Percentiles rank a stretch among this genome's conserved stretches.
Evolutionary conservation across 2,797 vertebrate species (phyloP).

Genomic region (Halcyon chelicuti): DNA sequence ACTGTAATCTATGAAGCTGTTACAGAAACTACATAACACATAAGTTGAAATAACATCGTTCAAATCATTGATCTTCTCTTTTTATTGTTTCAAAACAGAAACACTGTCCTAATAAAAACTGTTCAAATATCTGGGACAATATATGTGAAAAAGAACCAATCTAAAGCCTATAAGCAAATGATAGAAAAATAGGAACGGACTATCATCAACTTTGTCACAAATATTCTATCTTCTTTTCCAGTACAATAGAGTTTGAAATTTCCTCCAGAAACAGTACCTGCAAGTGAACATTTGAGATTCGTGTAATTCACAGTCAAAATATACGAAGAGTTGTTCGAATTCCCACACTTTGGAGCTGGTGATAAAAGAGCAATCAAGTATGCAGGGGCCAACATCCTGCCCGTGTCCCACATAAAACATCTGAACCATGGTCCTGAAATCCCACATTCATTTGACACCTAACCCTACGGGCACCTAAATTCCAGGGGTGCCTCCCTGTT

Average conservation of each 20-base stretch:
- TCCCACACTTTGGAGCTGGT: not conserved
- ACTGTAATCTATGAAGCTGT: not conserved
- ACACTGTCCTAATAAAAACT: not conserved
- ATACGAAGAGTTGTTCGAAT: not conserved
- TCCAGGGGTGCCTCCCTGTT: slow-evolving; percentile 41
- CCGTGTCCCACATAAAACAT: not conserved
- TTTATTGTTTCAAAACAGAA: not conserved
- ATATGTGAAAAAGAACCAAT: not conserved
- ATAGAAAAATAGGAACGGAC: not conserved
- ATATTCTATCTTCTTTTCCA: not conserved
- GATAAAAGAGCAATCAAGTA: not conserved
- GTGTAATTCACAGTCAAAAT: not conserved
- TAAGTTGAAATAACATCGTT: not conserved
- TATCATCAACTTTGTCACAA: not conserved
- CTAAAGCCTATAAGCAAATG: not conserved
- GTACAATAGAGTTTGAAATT: not conserved
- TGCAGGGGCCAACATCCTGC: not conserved
- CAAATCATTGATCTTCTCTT: not conserved
- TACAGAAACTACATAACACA: not conserved
- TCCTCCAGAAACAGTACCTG: not conserved
- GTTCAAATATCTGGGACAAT: not conserved
- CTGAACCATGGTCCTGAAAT: slow-evolving; percentile 30
- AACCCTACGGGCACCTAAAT: slow-evolving; percentile 47
- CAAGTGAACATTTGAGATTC: not conserved
- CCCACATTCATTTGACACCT: slow-evolving; percentile 51